Evolutionary conservation across 2,113 vertebrate species (phyloP), one percentile per base, ranked within the genome.

Genomic region (Oryzias javanicus): DNA sequence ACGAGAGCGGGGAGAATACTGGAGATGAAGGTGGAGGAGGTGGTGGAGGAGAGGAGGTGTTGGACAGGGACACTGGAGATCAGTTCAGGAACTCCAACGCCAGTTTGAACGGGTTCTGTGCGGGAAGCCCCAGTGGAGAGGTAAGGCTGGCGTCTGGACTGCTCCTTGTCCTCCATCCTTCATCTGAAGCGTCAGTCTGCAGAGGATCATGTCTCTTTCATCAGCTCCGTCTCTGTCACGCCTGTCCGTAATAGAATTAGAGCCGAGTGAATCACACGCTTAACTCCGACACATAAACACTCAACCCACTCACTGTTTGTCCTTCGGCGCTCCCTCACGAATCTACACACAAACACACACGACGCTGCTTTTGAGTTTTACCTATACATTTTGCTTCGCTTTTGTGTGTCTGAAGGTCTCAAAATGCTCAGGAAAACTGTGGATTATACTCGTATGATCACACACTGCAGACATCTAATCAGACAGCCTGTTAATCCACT

Each of bases 1-100:
- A 94, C 48, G 95, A 98, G 86, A 92, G 90, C 59, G 93, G 93
- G 48, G 93, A 94, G 40, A 91, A 89, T 22, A 75, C 88, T 13
- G 86, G 93, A 25, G 89, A 93, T 57, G 89, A 92, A 79, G 80
- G 83, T 51, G 84, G 75, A 59, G 80, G 55, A 22, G 55, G 24
- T 49, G 76, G 60, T 49, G 82, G 79, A 58, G 72, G 57, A 25
- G 84, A 74, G 70, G 84, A 67, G 53, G 62, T 35, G 55, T 67
- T 50, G 64, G 86, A 87, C 81, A 72, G 81, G 72, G 76, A 85
- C 76, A 70, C 74, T 14, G 76, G 66, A 60, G 57, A 75, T 61
- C 74, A 61, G 60, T 72, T 77, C 64, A 84, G 79, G 52, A 86
- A 81, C 70, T 61, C 74, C 47, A 55, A 70, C 8, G 66, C 73